Evolutionary conservation across 2,797 vertebrate genomes (phyloP), one percentile per base, ranked within the genome.

Genomic region (Melopsittacus undulatus): DNA sequence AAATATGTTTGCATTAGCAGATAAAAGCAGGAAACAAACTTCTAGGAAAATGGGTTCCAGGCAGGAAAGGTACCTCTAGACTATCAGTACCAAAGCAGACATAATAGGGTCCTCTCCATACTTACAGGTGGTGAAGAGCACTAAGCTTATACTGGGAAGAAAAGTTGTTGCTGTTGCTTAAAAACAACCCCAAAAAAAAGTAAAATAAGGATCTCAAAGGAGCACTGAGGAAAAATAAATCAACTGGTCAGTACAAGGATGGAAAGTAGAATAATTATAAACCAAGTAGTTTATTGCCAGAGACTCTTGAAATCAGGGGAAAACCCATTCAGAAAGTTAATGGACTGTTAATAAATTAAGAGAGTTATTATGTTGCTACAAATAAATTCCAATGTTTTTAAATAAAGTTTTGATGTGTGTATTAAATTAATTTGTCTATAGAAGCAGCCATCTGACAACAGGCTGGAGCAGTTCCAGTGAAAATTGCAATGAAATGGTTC

Each of bases 31-130:
- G 68, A 85, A 93, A 77, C 59, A 74, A 70, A 64, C 14, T 83
- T 92, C 79, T 81, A n/a, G 48, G 79, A 92, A 94, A 85, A 89
- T 8, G 45, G 24, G 5, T 94, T 94, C 82, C 23, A 21, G 64
- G 84, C 52, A 92, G 45, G 13, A 92, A 85, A 92, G 40, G 21
- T 89, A 43, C 56, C 66, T 81, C 49, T 30, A 63, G 57, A 38
- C 54, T 95, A 94, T 90, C 79, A 85, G 8, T 52, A 29, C 56
- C 56, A 80, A 72, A 87, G 75, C 89, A 94, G 75, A 54, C 36
- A 8, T 17, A 24, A 20, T 23, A 27, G 27, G 61, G 51, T 42
- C 29, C 5, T 72, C 16, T 64, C 40, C 38, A 40, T 51, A n/a
- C 23, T 10, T 30, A 34, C 45, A 78, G 63, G 27, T 5, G 5